phyloP scores from a whole-genome alignment of 64 coral and sea anemone genomes.

The Actinia tenebrosa region DNA sequence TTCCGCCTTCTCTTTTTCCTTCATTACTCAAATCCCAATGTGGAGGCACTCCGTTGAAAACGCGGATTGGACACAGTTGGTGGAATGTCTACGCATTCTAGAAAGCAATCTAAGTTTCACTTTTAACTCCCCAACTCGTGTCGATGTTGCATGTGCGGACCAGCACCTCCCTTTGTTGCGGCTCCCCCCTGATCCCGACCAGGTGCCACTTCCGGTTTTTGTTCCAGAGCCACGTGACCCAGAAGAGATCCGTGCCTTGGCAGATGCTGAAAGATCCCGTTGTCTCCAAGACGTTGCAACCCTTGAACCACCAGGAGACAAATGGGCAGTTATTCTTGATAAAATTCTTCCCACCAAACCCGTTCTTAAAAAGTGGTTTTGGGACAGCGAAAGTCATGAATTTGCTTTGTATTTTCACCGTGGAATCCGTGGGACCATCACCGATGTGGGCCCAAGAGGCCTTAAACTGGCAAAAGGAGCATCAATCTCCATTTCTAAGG shows the following conservation, averaged over 20 bases:
- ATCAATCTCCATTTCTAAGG: slow-evolving; percentile 62
- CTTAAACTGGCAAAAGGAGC: slow-evolving; percentile 88
- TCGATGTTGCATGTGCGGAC: slow-evolving; percentile 61
- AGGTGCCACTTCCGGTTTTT: slow-evolving; percentile 65
- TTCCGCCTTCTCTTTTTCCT: slow-evolving; percentile 82
- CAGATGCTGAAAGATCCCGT: slow-evolving; percentile 57
- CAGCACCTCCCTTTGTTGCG: slow-evolving; percentile 16
- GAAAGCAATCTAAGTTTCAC: slow-evolving; percentile 49
- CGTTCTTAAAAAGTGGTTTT: slow-evolving; percentile 64
- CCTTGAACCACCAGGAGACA: slow-evolving; percentile 28
- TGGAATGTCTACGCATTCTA: slow-evolving; percentile 62
- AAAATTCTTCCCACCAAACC: slow-evolving; percentile 85
- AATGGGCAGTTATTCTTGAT: slow-evolving; percentile 73
- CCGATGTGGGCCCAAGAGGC: slow-evolving; percentile 78
- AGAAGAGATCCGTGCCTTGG: slow-evolving; percentile 63
- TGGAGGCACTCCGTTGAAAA: slow-evolving; percentile 61
- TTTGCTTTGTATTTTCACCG: slow-evolving; percentile 81
- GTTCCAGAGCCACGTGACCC: slow-evolving; percentile 79
- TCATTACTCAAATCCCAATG: slow-evolving; percentile 69
- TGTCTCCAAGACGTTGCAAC: slow-evolving; percentile 52
- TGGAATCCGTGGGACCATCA: slow-evolving; percentile 57
- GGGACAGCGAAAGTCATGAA: slow-evolving; percentile 3
- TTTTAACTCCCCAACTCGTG: slow-evolving; percentile 68
- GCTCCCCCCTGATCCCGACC: slow-evolving; percentile 64
- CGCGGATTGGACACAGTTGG: slow-evolving; percentile 70